These are phyloP conservation scores for Anolis carolinensis DNA, from an alignment of 2,113 vertebrate species.

Conservation along the genomic window DNA sequence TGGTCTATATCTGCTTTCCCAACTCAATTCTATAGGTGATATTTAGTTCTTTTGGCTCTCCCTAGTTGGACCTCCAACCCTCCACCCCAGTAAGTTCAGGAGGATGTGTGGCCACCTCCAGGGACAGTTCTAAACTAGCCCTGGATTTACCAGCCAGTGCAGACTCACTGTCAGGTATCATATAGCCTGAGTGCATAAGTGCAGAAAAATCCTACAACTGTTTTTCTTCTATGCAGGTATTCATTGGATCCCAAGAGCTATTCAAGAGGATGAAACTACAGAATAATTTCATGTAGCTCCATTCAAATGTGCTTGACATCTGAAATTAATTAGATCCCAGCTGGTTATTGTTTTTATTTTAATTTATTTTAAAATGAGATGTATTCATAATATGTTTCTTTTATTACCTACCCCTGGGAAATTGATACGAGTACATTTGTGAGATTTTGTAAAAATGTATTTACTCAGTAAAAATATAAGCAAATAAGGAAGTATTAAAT, in stretches of 20 bases:
- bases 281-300: slow-evolving; percentile 15
- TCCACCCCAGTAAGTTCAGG: too few species aligned
- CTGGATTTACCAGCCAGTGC: too few species aligned
- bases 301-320: slow-evolving; percentile 17
- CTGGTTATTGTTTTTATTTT: slow-evolving; percentile 1
- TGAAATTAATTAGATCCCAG: slow-evolving; percentile 35
- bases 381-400: slow-evolving; percentile 25
- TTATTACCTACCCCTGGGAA: slow-evolving; percentile 25
- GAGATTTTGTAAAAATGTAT: slow-evolving; percentile 7
- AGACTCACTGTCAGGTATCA: not conserved
- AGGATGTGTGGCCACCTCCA: too few species aligned
- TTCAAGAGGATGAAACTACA: slow-evolving; percentile 16
- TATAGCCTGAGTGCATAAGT: not conserved
- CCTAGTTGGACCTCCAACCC: too few species aligned
- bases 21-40: too few species aligned
- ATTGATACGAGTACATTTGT: slow-evolving; percentile 9
- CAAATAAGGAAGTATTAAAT: slow-evolving; percentile 32
- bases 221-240: slow-evolving; percentile 32
- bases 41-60: too few species aligned
- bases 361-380: slow-evolving; percentile 17
- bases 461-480: not conserved
- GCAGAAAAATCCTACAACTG: not conserved
- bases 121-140: too few species aligned
- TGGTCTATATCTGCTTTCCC: too few species aligned
- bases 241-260: not conserved